phyloP scores from a whole-genome alignment of 2,797 vertebrate species.

The Danio albolineatus region DNA sequence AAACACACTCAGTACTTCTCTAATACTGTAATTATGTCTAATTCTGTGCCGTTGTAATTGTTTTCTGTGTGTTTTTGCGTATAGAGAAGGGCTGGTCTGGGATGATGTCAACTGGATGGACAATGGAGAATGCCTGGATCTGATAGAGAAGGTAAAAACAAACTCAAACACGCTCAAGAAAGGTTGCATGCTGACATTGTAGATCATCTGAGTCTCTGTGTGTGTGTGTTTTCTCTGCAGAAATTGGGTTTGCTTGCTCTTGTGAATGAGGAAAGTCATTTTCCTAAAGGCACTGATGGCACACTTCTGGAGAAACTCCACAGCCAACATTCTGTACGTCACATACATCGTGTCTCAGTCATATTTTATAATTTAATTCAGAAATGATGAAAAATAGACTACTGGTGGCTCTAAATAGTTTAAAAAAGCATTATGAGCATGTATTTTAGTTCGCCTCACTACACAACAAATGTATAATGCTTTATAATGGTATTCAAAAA shows the following conservation, averaged over 20 bases:
- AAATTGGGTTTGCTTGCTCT: conserved; percentile 96
- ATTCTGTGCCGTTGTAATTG: conserved; percentile 1
- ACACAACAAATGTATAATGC: too few relatives aligned
- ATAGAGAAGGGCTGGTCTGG: conserved; percentile 92
- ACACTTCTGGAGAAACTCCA: conserved; percentile 95
- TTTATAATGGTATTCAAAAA: too few relatives aligned
- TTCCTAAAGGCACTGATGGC: conserved; percentile 93
- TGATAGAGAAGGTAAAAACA: conserved; percentile 93
- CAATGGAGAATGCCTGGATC: conserved; percentile 95
- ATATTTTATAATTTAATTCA: too few relatives aligned
- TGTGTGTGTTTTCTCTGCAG: conserved; percentile 72
- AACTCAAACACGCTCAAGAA: neutral
- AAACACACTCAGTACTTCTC: neutral
- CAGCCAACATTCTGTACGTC: conserved; percentile 89
- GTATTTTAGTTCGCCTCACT: too few relatives aligned
- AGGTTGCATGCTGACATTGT: neutral
- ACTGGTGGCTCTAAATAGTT: too few relatives aligned
- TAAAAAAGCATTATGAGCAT: too few relatives aligned
- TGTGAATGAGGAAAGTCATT: conserved; percentile 98
- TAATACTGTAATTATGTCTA: neutral
- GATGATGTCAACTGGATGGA: conserved; percentile 96
- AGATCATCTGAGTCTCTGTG: neutral
- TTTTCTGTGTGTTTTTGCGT: conserved; percentile 37
- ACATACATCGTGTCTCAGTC: neutral
- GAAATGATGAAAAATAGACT: too few relatives aligned